These are phyloP conservation scores for Bolinopsis microptera DNA, from an alignment of 37 sponge, comb jelly and placozoan genomes.

Conservation along the genomic window DNA sequence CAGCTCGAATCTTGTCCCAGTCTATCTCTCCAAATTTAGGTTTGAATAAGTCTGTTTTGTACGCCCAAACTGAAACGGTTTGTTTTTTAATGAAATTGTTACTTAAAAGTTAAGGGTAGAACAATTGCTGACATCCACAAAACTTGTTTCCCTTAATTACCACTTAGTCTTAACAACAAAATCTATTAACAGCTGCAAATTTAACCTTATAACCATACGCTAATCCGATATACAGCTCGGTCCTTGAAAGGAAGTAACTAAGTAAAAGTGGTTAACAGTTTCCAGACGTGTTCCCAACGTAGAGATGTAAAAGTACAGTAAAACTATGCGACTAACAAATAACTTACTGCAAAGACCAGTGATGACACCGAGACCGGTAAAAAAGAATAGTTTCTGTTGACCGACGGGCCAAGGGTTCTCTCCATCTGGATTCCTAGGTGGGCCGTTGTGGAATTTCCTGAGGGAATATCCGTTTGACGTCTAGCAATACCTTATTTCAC, in stretches of 20 bases:
- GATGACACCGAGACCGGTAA: background rate
- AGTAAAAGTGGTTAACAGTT: too few relatives aligned
- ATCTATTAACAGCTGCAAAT: too few relatives aligned
- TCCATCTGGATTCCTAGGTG: conserved; percentile 36
- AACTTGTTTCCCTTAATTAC: background rate
- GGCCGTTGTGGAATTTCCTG: conserved; percentile 60
- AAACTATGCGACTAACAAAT: too few relatives aligned
- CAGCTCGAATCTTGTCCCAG: conserved; percentile 51
- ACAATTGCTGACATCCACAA: background rate
- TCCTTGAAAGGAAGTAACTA: too few relatives aligned
- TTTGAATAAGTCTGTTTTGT: conserved; percentile 15
- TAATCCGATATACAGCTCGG: too few relatives aligned
- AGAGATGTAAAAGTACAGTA: too few relatives aligned
- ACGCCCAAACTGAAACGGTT: conserved; percentile 40
- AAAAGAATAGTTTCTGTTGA: conserved; percentile 19
- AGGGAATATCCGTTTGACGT: too few relatives aligned
- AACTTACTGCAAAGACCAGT: background rate
- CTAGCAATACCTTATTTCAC: too few relatives aligned
- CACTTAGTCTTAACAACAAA: too few relatives aligned
- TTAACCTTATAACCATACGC: too few relatives aligned
- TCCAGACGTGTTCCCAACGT: too few relatives aligned
- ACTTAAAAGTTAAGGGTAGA: background rate
- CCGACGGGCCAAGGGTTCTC: conserved; percentile 44
- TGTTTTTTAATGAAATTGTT: too few relatives aligned
- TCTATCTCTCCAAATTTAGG: conserved; percentile 56